Base-by-base conservation (phyloP, 2,888 invertebrate species). In the Coleophora deauratella region DNA sequence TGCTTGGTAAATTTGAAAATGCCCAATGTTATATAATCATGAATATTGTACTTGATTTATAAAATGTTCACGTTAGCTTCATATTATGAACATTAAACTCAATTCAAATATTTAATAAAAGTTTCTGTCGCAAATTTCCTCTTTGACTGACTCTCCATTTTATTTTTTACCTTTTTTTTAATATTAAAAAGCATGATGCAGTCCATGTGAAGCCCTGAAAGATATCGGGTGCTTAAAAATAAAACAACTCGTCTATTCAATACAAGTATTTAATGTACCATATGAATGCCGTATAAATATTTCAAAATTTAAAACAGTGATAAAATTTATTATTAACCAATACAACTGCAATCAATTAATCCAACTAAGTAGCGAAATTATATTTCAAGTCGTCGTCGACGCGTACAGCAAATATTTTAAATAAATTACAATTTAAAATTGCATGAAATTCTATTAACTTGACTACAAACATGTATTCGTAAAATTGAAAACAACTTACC, bases 271-370 rank as follows among this genome's bases (percentile, higher is more conserved):
- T 82, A 85, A 84, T 84, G 81, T 84, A 84, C 79, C 81, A 73
- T 79, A 84, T 78, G 74, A 76, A 82, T 86, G 81, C 73, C 75
- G 78, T 86, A 86, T 86, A 86, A 85, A 86, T 86, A 86, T 86
- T 86, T 86, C 73, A 84, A 86, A 86, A 80, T 82, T 76, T 84
- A 86, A 86, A 86, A 86, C 86, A 86, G 85, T 86, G 80, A 86
- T 86, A 86, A 84, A 86, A 87, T 87, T 81, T 80, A 82, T 79
- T 21, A 80, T 66, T 69, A 84, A 82, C 78, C 76, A 76, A 84
- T 81, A 76, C 62, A 78, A 81, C 71, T 76, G 77, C 68, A 71
- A 72, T 57, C 57, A 80, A 84, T 68, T 64, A 80, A 84, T 68
- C 63, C 57, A 80, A 79, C 68, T 72, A 63, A 66, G 52, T 66